A percentile compares a stretch with the other conserved stretches of the same genome.
phyloP scores from a whole-genome alignment of 2,888 invertebrate species.

The Dyspetes luteomarginatus region DNA sequence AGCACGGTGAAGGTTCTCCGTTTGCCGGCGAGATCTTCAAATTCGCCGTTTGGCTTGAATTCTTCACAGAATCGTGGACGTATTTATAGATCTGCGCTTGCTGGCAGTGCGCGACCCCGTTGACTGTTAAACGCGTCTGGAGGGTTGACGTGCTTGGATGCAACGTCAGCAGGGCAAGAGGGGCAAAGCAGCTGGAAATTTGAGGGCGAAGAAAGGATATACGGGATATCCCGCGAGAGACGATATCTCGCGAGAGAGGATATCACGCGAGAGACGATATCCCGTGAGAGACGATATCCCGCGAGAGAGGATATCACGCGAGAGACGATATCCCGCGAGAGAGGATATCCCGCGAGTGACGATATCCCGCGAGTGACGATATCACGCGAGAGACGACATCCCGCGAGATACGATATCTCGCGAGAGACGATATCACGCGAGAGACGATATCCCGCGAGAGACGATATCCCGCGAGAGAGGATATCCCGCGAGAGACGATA shows the following conservation, averaged over 20 bases:
- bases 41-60: slow-evolving; percentile 75
- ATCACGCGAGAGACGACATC: not conserved
- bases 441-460: slow-evolving; percentile 36
- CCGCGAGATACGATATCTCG: slow-evolving; percentile 12
- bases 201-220: slow-evolving; percentile 21
- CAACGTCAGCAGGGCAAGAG: not conserved
- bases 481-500: slow-evolving; percentile 17
- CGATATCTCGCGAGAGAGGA: not conserved
- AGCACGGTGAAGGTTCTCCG: too few species aligned
- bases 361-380: slow-evolving; percentile 23
- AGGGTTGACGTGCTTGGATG: slow-evolving; percentile 11
- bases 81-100: slow-evolving; percentile 77
- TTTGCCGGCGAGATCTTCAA: slow-evolving; percentile 46
- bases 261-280: slow-evolving; percentile 44
- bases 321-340: not conserved
- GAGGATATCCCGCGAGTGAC: too few species aligned
- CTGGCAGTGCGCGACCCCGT: slow-evolving; percentile 41
- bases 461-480: not conserved
- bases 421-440: too few species aligned
- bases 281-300: not conserved
- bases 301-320: slow-evolving; percentile 37
- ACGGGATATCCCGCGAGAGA: slow-evolving; percentile 35
- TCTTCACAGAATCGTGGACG: slow-evolving; percentile 74
- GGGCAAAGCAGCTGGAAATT: slow-evolving; percentile 1
- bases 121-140: slow-evolving; percentile 19